These are phyloP conservation scores for Sesia apiformis DNA, from an alignment of 2,888 invertebrate genomes.

Conservation along the genomic window DNA sequence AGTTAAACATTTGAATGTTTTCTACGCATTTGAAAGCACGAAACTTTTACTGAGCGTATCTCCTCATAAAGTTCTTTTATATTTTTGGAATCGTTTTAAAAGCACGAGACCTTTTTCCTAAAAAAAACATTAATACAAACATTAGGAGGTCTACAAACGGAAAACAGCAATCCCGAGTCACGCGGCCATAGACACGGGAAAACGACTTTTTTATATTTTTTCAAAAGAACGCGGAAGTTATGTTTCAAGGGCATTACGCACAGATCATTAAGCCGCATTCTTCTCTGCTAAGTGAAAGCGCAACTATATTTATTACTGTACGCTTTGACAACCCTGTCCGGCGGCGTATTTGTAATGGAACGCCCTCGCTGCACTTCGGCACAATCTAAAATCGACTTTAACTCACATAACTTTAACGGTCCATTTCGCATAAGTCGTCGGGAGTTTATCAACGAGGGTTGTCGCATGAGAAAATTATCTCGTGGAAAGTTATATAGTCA, in stretches of 20 bases:
- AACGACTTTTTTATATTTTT: constrained; percentile 45
- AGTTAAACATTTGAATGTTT: too few species aligned
- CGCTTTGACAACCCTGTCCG: constrained; percentile 56
- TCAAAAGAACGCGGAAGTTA: constrained; percentile 64
- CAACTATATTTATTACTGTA: constrained; percentile 57
- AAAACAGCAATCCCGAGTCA: constrained; percentile 28
- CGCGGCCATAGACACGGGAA: constrained; percentile 14
- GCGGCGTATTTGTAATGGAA: constrained; percentile 13
- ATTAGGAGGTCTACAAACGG: constrained; percentile 21
- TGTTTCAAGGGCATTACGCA: constrained; percentile 57
- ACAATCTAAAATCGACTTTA: background rate
- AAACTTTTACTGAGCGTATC: too few species aligned
- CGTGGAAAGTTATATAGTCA: constrained; percentile 46
- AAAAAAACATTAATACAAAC: constrained; percentile 3
- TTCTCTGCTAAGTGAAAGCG: constrained; percentile 41
- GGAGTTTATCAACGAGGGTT: constrained; percentile 24
- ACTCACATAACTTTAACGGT: background rate
- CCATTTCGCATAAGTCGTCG: background rate
- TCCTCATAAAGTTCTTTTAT: too few species aligned
- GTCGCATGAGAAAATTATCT: constrained; percentile 35
- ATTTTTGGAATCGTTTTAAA: too few species aligned
- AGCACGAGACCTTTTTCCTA: background rate
- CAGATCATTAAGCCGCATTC: constrained; percentile 62
- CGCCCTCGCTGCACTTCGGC: constrained; percentile 14
- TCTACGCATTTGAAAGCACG: too few species aligned